Percentiles rank a stretch among this genome's conserved stretches.
Conservation (phyloP, 1,140 invertebrate genomes). For the Rhyzopertha dominica region DNA sequence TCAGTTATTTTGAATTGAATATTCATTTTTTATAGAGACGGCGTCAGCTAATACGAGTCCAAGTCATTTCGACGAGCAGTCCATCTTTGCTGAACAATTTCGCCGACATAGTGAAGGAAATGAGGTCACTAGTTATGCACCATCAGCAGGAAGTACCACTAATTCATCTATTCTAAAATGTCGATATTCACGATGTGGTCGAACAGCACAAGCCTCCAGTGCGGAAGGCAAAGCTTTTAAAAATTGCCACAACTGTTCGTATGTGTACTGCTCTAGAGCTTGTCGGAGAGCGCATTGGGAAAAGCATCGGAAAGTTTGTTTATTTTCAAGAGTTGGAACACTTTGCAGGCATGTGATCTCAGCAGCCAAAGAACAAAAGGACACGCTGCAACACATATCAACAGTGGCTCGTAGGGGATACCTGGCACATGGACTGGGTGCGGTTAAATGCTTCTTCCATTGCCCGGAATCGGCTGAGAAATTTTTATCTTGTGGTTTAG, state of each 20-base stretch:
- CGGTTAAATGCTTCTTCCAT: slow-evolving; percentile 85
- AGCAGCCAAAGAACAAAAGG: slow-evolving; percentile 75
- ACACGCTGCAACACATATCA: slow-evolving; percentile 73
- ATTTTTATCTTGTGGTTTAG: slow-evolving; percentile 66
- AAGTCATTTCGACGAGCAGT: slow-evolving; percentile 46
- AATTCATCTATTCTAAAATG: slow-evolving; percentile 57
- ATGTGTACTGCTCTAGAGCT: slow-evolving; percentile 77
- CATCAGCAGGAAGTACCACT: slow-evolving; percentile 16
- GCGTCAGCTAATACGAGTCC: slow-evolving; percentile 47
- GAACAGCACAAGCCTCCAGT: slow-evolving; percentile 51
- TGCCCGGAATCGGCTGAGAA: slow-evolving; percentile 77
- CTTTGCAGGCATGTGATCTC: slow-evolving; percentile 85
- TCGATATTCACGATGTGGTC: slow-evolving; percentile 69
- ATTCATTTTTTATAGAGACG: slow-evolving; percentile 38
- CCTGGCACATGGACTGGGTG: slow-evolving; percentile 78
- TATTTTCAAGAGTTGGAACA: slow-evolving; percentile 80
- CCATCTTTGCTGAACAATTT: slow-evolving; percentile 29
- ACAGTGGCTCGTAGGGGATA: slow-evolving; percentile 74
- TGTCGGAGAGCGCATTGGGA: slow-evolving; percentile 86
- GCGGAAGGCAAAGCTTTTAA: slow-evolving; percentile 60
- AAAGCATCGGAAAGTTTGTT: slow-evolving; percentile 82
- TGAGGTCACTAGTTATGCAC: slow-evolving; percentile 39
- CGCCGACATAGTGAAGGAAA: slow-evolving; percentile 53
- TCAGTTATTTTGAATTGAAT: slow-evolving; percentile 1
- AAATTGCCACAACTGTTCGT: slow-evolving; percentile 89